phyloP scores from a whole-genome alignment of 2,888 invertebrate genomes.

The Exocentrus adspersus region DNA sequence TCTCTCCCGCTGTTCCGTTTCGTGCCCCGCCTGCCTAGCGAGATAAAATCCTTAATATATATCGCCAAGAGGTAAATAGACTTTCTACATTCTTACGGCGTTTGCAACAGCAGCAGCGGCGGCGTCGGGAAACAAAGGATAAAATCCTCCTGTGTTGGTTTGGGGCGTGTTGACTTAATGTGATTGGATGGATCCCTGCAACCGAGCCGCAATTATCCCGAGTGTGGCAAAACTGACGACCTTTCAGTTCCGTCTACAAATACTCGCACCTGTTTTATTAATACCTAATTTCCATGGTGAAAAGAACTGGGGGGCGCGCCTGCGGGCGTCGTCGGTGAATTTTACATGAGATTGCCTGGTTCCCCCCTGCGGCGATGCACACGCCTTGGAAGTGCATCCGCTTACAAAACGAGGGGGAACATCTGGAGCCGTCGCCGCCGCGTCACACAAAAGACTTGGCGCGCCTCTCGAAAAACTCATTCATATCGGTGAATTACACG shows the following conservation, averaged over 20 bases:
- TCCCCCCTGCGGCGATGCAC: not conserved
- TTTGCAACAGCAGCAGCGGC: not conserved
- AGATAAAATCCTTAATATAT: conserved; percentile 46
- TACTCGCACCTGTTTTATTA: too few relatives aligned
- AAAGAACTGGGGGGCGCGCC: too few relatives aligned
- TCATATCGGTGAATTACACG: conserved; percentile 14
- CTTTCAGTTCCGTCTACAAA: too few relatives aligned
- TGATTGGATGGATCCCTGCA: too few relatives aligned
- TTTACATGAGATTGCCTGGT: not conserved
- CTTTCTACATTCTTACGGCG: conserved; percentile 17
- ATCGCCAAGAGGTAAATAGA: conserved; percentile 25
- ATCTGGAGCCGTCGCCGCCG: conserved; percentile 7
- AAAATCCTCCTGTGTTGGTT: too few relatives aligned
- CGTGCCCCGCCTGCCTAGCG: conserved; percentile 43
- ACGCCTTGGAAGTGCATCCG: conserved; percentile 7
- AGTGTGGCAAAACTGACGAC: too few relatives aligned
- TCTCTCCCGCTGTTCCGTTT: conserved; percentile 39
- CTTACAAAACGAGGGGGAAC: not conserved
- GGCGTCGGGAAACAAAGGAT: too few relatives aligned
- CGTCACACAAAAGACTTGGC: not conserved
- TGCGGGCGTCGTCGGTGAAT: not conserved
- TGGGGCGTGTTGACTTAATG: too few relatives aligned
- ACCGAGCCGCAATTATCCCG: too few relatives aligned
- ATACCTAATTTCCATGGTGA: too few relatives aligned
- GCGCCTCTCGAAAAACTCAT: conserved; percentile 4